Evolutionary conservation across 2,888 invertebrate genomes (phyloP), one percentile per base, ranked within the genome.

Genomic region (Cephonodes hylas): DNA sequence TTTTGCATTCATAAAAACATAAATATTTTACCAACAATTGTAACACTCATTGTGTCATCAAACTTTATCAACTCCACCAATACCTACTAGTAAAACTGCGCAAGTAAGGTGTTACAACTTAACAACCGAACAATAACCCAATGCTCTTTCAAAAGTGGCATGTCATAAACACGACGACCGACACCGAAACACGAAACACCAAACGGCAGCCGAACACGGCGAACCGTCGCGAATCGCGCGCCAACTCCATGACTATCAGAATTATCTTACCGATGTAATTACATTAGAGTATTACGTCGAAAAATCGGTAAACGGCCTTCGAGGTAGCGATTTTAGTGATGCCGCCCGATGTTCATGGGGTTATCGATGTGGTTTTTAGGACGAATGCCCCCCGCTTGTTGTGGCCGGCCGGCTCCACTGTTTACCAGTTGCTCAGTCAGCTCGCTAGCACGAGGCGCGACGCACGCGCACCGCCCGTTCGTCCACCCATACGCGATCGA

Each of bases 301-400:
- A 66, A 69, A 70, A 72, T 68, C 71, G n/a, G 68, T 73, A 74
- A 75, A 72, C 66, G 74, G 72, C 75, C 77, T 77, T 77, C 68
- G 71, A 71, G 67, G 76, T 75, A 78, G 79, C 77, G 70, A 75
- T 73, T 75, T 73, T 80, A 81, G 81, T 79, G 81, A 71, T 80
- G 83, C 74, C 72, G 69, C 75, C 79, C 79, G 81, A 77, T 79
- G 73, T 34, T 15, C 42, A 34, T 15, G 15, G 23, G 59, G 42
- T 63, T 63, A 60, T 63, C 63, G 62, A 63, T 63, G 58, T 80
- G 71, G 80, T 81, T 83, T 83, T 83, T 81, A 81, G 83, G 81
- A 77, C 81, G 80, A 77, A 82, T 81, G 80, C 88, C 86, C 88
- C 89, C 88, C 85, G 85, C 86, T 79, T 67, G 68, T 61, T 61